Base-by-base conservation (phyloP, 2,797 vertebrate genomes). In the Ambastaia sidthimunki region DNA sequence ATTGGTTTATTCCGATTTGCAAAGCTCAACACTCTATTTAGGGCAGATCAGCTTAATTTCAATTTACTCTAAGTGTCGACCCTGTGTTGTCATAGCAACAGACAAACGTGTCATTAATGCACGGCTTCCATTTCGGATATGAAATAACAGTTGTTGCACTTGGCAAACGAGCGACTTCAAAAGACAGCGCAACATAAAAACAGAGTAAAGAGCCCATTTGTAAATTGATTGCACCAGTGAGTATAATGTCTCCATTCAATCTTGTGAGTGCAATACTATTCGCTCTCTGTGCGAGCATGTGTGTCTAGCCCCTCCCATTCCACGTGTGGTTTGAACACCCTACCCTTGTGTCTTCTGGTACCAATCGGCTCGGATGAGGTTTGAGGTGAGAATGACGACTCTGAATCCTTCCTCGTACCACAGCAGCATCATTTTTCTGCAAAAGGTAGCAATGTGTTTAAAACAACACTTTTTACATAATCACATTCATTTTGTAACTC, bases 301-400 rank as follows among this genome's bases (percentile, higher is more conserved):
- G 4, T 3, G 4, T 69, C 48, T 37, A 50, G 28, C 34, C 28
- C 28, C 19, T 55, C 48, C 48, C 19, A 41, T 25, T 50, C 50
- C 13, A 54, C 23, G 19, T 34, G 19, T 41, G 15, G 63, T 7
- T 60, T 7, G 18, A 23, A 44, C 12, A 15, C 48, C 95, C 80
- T 85, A 99, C 97, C 98, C 98, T 84, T 99, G 98, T 52, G 97
- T 97, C 88, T 99, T 99, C 93, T 99, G 98, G 87, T 98, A 94
- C 98, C 98, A 99, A 87, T 99, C 98, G 0, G 92, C 96, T 74
- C 88, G 94, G 90, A 99, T 98, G 83, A 99, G 95, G 91, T 99
- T 99, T 63, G 98, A 96, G 5, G 98, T 99, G 79, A 96, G 93
- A 76, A 99, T 96, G 82, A 98, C 90, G 19, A 99, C 95, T 79